Evolutionary conservation across 2,113 vertebrate genomes (phyloP).

Genomic region (Zosterops japonicus): DNA sequence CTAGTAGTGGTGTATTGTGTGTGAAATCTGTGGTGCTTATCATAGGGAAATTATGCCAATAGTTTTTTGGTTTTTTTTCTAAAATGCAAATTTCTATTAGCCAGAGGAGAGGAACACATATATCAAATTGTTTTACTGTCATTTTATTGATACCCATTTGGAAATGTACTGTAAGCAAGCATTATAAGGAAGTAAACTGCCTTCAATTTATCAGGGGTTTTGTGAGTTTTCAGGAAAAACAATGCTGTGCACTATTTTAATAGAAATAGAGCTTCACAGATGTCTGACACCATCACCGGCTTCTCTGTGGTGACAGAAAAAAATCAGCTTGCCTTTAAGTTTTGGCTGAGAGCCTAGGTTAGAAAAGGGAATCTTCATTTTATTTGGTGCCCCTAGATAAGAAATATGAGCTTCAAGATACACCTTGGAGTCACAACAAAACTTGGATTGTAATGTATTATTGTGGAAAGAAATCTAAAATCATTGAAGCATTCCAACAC

Average conservation of each 20-base stretch:
- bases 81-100: background rate
- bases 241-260: background rate
- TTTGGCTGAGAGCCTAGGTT: background rate
- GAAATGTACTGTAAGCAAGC: background rate
- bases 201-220: background rate
- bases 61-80: background rate
- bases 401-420: background rate
- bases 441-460: background rate
- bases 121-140: background rate
- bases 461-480: background rate
- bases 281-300: background rate
- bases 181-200: background rate
- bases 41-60: background rate
- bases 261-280: background rate
- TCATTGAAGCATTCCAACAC: background rate
- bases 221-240: background rate
- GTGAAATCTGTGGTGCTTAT: background rate
- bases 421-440: background rate
- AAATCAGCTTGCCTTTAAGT: background rate
- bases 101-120: background rate
- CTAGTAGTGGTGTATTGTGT: rapidly evolving
- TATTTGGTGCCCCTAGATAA: background rate
- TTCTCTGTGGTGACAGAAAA: background rate
- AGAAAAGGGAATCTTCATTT: background rate
- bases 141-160: background rate